Conservation (phyloP, 2,797 vertebrate species). For the Halcyon leucocephala region DNA sequence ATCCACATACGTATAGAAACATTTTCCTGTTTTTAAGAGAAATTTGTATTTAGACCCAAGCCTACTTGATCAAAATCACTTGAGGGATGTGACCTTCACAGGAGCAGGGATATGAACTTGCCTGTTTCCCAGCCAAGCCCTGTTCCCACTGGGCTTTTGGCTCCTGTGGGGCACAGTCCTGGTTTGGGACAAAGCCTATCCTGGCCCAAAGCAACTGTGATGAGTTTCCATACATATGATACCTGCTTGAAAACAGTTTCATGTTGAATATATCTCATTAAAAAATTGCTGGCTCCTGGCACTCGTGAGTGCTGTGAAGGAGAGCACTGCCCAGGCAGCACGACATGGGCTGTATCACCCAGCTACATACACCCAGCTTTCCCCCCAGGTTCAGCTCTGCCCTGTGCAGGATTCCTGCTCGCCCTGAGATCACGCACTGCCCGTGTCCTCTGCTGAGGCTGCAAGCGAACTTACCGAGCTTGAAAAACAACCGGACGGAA, state of each 20-base stretch:
- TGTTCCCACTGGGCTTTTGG: background rate
- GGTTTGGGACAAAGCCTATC: background rate
- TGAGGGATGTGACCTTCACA: background rate
- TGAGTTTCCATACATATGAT: background rate
- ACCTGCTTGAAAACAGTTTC: background rate
- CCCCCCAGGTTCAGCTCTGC: fast-evolving
- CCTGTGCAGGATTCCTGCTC: fast-evolving
- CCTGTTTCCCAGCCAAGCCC: background rate
- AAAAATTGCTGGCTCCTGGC: background rate
- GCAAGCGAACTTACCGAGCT: fast-evolving
- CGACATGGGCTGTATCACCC: fast-evolving
- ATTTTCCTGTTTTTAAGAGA: background rate
- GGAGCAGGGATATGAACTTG: background rate
- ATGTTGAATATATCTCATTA: background rate
- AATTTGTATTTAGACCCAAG: background rate
- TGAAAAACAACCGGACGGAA: fast-evolving
- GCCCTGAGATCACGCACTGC: background rate
- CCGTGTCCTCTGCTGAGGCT: background rate
- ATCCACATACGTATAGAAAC: fast-evolving
- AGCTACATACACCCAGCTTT: fast-evolving
- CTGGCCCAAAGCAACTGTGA: background rate
- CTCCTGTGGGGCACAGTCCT: background rate
- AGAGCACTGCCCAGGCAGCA: background rate
- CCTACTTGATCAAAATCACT: background rate
- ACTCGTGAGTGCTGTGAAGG: fast-evolving